These are phyloP conservation scores for Therioaphis trifolii DNA, from an alignment of 2,888 invertebrate genomes.

Conservation along the genomic window DNA sequence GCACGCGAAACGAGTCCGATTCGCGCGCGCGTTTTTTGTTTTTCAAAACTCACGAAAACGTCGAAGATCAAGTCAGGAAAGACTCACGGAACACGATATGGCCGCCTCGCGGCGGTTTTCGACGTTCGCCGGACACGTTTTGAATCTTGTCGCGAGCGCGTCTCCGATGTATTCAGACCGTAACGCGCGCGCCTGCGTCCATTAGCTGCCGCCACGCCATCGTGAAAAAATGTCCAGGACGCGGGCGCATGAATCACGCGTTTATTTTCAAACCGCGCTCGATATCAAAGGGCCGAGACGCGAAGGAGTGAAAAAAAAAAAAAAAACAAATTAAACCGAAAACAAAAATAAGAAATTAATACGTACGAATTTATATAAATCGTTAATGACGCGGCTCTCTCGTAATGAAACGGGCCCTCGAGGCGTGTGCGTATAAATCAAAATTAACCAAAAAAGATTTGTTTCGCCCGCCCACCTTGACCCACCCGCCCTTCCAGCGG, in stretches of 20 bases:
- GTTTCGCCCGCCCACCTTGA: slow-evolving; percentile 34
- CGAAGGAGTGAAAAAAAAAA: background rate
- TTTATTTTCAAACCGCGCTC: slow-evolving; percentile 52
- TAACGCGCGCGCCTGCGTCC: slow-evolving; percentile 3
- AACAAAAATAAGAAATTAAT: background rate
- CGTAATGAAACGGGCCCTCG: slow-evolving; percentile 44
- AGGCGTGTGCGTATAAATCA: slow-evolving; percentile 48
- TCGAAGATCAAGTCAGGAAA: too few species aligned
- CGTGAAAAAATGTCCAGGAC: slow-evolving; percentile 36
- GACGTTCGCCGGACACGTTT: slow-evolving; percentile 27
- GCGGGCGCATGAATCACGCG: slow-evolving; percentile 29
- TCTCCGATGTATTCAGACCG: slow-evolving; percentile 39
- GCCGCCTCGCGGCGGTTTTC: background rate
- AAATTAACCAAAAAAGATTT: slow-evolving; percentile 61
- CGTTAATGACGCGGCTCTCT: slow-evolving; percentile 42
- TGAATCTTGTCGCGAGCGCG: background rate
- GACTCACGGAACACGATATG: background rate
- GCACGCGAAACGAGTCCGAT: too few species aligned
- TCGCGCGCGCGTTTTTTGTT: too few species aligned
- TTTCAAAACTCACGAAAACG: too few species aligned
- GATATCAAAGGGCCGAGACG: slow-evolving; percentile 21
- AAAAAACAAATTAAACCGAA: too few species aligned
- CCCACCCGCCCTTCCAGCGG: background rate
- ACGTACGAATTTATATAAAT: background rate
- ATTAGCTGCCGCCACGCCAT: too few species aligned